Conservation (phyloP, 2,113 vertebrate genomes). For the Mungos mungo region DNA sequence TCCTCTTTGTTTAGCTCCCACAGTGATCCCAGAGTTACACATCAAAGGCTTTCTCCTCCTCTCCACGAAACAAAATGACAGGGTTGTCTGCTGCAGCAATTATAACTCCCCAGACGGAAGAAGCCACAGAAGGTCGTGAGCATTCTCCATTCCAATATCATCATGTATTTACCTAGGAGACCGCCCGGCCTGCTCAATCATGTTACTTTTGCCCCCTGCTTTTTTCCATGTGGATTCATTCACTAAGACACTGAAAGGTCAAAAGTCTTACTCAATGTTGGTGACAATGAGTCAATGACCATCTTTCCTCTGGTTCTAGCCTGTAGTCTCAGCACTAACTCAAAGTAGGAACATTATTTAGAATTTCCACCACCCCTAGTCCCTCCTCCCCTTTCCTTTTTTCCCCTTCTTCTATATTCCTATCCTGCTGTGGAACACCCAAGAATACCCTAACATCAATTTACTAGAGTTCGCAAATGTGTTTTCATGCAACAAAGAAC, state of each 20-base stretch:
- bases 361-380: background rate
- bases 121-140: constrained; percentile 38
- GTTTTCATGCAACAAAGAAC: background rate
- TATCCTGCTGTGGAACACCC: background rate
- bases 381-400: background rate
- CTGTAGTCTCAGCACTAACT: constrained; percentile 62
- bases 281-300: constrained; percentile 80
- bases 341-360: constrained; percentile 32
- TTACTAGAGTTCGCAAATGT: constrained; percentile 5
- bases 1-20: constrained; percentile 53
- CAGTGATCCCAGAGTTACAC: constrained; percentile 32
- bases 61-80: constrained; percentile 65
- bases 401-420: background rate
- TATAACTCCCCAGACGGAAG: background rate
- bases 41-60: constrained; percentile 29
- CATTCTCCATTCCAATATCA: background rate
- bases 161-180: constrained; percentile 60
- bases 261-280: constrained; percentile 78
- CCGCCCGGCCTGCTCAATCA: background rate
- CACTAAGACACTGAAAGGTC: constrained; percentile 80
- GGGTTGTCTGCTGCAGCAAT: constrained; percentile 21
- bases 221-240: constrained; percentile 77
- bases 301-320: constrained; percentile 50
- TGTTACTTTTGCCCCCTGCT: constrained; percentile 58
- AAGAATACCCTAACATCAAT: background rate